Conservation (phyloP, 1,140 invertebrate genomes). For the Drosophila nigrodunni region DNA sequence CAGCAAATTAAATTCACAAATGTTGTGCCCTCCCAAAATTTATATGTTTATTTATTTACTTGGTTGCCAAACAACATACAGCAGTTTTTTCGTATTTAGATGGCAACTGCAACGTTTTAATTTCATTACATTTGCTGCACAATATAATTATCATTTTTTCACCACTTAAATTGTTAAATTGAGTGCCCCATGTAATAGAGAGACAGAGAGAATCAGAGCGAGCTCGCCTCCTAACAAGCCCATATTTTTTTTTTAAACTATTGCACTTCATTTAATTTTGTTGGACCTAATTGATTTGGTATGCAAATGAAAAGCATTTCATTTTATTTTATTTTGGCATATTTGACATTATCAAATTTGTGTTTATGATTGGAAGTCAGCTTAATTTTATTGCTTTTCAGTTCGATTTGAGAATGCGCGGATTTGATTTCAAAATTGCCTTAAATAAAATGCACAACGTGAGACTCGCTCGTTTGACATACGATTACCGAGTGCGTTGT, state of each 20-base stretch:
- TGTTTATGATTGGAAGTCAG: constrained; percentile 15
- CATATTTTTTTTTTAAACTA: constrained; percentile 17
- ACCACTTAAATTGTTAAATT: constrained; percentile 52
- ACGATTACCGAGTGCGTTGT: not conserved
- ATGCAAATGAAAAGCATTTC: constrained; percentile 59
- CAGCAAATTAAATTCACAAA: constrained; percentile 77
- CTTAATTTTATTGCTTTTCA: constrained; percentile 2
- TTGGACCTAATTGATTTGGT: constrained; percentile 64
- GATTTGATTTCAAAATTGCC: constrained; percentile 33
- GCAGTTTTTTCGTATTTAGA: constrained; percentile 41
- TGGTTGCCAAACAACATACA: constrained; percentile 38
- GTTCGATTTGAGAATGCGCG: not conserved
- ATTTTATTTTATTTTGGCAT: constrained; percentile 32
- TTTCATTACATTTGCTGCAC: constrained; percentile 67
- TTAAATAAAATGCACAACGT: constrained; percentile 24
- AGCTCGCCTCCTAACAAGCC: not conserved
- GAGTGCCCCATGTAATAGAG: constrained; percentile 30
- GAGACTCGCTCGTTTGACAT: not conserved
- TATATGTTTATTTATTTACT: constrained; percentile 72
- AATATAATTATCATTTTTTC: constrained; percentile 59
- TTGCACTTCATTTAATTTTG: constrained; percentile 57
- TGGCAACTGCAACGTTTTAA: constrained; percentile 73
- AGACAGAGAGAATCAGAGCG: not conserved
- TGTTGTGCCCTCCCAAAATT: constrained; percentile 32
- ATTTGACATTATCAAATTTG: constrained; percentile 29